A percentile compares a stretch with the other conserved stretches of the same genome.
phyloP scores from a whole-genome alignment of 2,113 vertebrate species.

The Gymnarchus niloticus region DNA sequence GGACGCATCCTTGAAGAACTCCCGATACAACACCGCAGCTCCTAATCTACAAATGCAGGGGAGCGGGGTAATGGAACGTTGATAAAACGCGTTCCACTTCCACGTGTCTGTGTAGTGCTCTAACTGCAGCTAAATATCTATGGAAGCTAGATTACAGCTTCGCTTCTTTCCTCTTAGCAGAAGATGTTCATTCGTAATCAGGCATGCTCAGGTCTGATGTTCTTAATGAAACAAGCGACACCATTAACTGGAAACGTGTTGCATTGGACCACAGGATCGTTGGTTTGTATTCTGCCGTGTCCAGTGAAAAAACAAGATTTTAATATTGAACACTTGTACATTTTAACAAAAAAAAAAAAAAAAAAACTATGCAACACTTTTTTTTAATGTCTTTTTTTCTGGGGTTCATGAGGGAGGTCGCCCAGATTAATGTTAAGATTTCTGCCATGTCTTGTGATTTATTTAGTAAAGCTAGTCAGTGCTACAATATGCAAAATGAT shows the following conservation, averaged over 20 bases:
- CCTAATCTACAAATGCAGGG: neutral
- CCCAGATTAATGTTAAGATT: neutral
- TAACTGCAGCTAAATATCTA: slow-evolving; percentile 10
- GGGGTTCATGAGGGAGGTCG: neutral
- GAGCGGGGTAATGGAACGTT: neutral
- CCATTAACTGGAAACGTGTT: neutral
- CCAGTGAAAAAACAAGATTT: neutral
- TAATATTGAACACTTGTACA: neutral
- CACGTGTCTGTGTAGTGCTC: neutral
- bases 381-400: neutral
- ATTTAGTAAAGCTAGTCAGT: no score
- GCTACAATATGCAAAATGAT: no score
- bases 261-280: neutral
- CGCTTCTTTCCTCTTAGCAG: neutral
- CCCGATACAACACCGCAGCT: slow-evolving; percentile 8
- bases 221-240: neutral
- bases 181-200: neutral
- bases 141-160: neutral
- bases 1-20: neutral
- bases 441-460: neutral
- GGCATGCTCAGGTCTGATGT: neutral
- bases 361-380: neutral
- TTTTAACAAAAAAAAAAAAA: neutral
- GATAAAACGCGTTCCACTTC: neutral
- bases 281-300: neutral